phyloP scores from a whole-genome alignment of 1,140 invertebrate genomes.

The Drosophila repleta region DNA sequence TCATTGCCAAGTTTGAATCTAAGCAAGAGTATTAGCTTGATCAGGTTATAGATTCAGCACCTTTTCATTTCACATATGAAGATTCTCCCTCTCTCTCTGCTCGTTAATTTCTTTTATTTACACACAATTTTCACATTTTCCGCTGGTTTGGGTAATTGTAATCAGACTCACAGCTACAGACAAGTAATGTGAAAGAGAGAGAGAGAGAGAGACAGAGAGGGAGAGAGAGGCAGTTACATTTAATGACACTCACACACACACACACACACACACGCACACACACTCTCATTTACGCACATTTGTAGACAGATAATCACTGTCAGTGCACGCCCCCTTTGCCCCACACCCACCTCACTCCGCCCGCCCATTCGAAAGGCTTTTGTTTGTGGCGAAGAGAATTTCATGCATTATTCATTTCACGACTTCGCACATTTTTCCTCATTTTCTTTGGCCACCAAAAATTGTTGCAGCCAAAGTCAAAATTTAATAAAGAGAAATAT shows the following conservation, averaged over 20 bases:
- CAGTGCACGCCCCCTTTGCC: slow-evolving; percentile 1
- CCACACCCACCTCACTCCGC: no score
- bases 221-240: slow-evolving; percentile 17
- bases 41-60: no score
- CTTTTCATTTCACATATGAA: not conserved
- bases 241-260: slow-evolving; percentile 62
- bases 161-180: slow-evolving; percentile 31
- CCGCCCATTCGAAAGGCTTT: slow-evolving; percentile 53
- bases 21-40: no score
- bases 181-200: not conserved
- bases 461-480: slow-evolving; percentile 51
- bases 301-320: slow-evolving; percentile 68
- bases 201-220: not conserved
- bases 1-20: no score
- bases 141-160: slow-evolving; percentile 57
- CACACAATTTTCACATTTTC: not conserved
- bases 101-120: slow-evolving; percentile 3
- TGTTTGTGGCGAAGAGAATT: slow-evolving; percentile 34
- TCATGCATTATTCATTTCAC: slow-evolving; percentile 76
- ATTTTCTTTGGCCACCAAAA: slow-evolving; percentile 55
- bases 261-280: slow-evolving; percentile 38
- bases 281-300: slow-evolving; percentile 35
- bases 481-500: slow-evolving; percentile 76
- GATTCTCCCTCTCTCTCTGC: not conserved
- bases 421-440: slow-evolving; percentile 71